Base-by-base conservation (phyloP, 2,113 vertebrate species). In the Gambusia affinis region DNA sequence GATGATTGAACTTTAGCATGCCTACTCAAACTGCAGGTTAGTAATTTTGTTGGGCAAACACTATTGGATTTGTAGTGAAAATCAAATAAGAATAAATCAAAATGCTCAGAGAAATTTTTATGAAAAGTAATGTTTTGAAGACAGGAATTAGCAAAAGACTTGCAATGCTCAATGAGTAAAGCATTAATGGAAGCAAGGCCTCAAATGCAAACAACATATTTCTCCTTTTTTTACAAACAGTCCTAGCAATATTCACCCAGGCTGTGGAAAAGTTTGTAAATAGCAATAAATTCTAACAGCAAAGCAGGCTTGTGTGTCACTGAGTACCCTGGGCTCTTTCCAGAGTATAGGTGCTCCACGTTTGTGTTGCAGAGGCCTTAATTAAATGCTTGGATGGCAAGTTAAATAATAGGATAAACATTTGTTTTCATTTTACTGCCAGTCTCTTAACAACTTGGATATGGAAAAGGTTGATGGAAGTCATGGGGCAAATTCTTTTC, bases 241-340 rank as follows among this genome's bases (percentile, higher is more conserved):
- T n/a, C 31, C 19, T 64, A 33, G 33, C 10, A 29, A 24, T 33
- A 47, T 30, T 54, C 44, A 37, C 12, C 24, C 6, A n/a, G 31
- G 29, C 17, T 33, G 17, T 12, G 10, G 22, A 15, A 28, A 70
- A 19, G 27, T 22, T 35, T 31, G 60, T 31, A 57, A 14, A 64
- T 67, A 5, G 33, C 42, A 77, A 39, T 33, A 31, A 70, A 70
- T 67, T 1, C 2, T n/a, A 75, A 30, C 60, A 57, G 60, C 5
- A 30, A 67, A 80, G 64, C 33, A 17, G 69, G 68, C 78, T 79
- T 44, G 5, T 54, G 31, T 30, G 63, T n/a, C 67, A 33, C 39
- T 76, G 69, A 70, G 67, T 78, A 3, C 27, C 17, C n/a, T 86
- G 79, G 80, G 64, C 64, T 3, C 14, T 51, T 30, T 87, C 80